phyloP scores from a whole-genome alignment of 1,140 invertebrate species.

The Zaprionus lachaisei region DNA sequence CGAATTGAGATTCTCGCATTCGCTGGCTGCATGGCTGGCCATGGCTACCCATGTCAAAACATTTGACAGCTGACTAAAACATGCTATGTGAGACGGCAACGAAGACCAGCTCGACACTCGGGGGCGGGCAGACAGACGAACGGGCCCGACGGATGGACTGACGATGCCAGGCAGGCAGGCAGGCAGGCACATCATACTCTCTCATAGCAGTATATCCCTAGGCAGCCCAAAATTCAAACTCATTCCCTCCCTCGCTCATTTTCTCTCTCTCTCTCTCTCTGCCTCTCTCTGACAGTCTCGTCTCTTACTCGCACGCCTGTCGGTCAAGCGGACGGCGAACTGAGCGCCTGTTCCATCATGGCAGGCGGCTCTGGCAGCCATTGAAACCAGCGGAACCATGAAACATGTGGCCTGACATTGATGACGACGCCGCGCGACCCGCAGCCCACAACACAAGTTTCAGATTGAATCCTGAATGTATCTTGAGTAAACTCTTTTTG shows the following conservation, averaged over 20 bases:
- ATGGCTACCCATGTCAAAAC: slow-evolving; percentile 84
- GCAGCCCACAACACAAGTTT: not conserved
- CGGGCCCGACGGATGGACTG: slow-evolving; percentile 2
- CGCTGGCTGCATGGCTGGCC: slow-evolving; percentile 55
- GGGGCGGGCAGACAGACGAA: slow-evolving; percentile 21
- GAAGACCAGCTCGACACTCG: slow-evolving; percentile 25
- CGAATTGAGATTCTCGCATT: slow-evolving; percentile 58
- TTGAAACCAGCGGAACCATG: slow-evolving; percentile 56
- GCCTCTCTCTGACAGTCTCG: not conserved
- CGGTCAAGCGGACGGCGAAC: slow-evolving; percentile 37
- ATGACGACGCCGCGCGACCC: slow-evolving; percentile 32
- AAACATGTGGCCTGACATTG: slow-evolving; percentile 76
- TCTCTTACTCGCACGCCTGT: slow-evolving; percentile 13
- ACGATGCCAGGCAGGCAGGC: slow-evolving; percentile 34
- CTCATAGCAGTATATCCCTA: slow-evolving; percentile 49
- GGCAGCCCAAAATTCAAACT: slow-evolving; percentile 53
- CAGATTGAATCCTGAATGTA: slow-evolving; percentile 1
- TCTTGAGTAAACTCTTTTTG: not conserved
- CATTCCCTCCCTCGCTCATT: not conserved
- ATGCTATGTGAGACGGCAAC: slow-evolving; percentile 66
- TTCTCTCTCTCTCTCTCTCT: not conserved
- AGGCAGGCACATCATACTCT: slow-evolving; percentile 44
- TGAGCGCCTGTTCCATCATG: slow-evolving; percentile 63
- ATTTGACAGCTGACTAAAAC: slow-evolving; percentile 85
- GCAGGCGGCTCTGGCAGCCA: slow-evolving; percentile 56